phyloP scores from a whole-genome alignment of 2,797 vertebrate genomes.

The Lemur catta region DNA sequence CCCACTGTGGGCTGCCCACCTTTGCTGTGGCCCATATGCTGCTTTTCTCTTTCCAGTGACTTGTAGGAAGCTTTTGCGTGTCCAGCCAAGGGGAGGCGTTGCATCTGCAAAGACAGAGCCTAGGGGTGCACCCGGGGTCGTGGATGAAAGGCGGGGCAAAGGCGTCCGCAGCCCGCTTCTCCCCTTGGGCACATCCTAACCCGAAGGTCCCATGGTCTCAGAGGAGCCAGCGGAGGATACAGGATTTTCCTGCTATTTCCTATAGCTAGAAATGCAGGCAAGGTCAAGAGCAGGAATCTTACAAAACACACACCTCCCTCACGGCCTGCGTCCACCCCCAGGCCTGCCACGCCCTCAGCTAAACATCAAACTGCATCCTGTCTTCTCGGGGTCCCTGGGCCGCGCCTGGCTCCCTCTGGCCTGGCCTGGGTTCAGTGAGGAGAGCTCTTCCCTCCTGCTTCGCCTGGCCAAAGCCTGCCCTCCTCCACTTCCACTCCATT shows the following conservation, averaged over 20 bases:
- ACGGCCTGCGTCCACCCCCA: not conserved
- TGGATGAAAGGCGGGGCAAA: not conserved
- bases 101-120: not conserved
- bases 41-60: not conserved
- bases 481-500: not conserved
- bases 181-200: not conserved
- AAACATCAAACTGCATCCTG: not conserved
- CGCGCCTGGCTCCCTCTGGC: not conserved
- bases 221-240: not conserved
- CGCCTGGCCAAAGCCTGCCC: not conserved
- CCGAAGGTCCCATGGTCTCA: not conserved
- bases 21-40: not conserved
- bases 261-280: not conserved
- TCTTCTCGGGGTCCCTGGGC: not conserved
- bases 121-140: not conserved
- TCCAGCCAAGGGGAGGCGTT: not conserved
- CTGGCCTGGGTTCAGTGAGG: not conserved
- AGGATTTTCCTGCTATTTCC: not conserved
- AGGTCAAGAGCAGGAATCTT: not conserved
- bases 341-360: not conserved
- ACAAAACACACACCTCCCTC: not conserved
- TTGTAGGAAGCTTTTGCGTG: not conserved
- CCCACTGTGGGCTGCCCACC: accelerated
- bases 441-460: not conserved
- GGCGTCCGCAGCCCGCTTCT: not conserved